These are phyloP conservation scores for Rhagophthalmus giganteus DNA, from an alignment of 2,888 invertebrate species.

Conservation along the genomic window DNA sequence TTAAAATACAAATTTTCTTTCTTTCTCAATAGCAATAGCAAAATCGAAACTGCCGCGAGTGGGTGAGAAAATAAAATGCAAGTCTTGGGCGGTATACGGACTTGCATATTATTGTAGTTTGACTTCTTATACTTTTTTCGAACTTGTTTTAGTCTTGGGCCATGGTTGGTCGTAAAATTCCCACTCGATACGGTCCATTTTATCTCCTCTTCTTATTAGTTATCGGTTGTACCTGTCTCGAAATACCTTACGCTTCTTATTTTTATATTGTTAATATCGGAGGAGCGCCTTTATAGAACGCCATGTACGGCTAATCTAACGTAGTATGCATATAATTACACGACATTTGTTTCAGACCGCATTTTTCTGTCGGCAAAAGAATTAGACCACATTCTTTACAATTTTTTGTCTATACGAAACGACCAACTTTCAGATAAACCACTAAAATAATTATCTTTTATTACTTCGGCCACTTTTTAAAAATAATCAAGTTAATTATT, in stretches of 20 bases:
- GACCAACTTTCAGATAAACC: too few relatives aligned
- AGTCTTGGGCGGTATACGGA: not conserved
- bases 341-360: not conserved
- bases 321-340: not conserved
- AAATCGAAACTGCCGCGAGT: not conserved
- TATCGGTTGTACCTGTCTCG: not conserved
- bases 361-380: too few relatives aligned
- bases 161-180: too few relatives aligned
- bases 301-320: slow-evolving; percentile 9
- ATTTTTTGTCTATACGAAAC: too few relatives aligned
- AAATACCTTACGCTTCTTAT: not conserved
- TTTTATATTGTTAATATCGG: slow-evolving; percentile 4
- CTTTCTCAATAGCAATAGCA: not conserved
- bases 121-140: not conserved
- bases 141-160: too few relatives aligned
- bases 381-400: not conserved
- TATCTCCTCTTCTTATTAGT: not conserved
- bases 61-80: not conserved
- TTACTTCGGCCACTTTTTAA: too few relatives aligned
- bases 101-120: not conserved
- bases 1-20: not conserved
- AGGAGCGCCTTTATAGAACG: slow-evolving; percentile 2
- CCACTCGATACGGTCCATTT: not conserved
- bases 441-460: too few relatives aligned
- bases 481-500: too few relatives aligned